Percentiles rank a stretch among this genome's conserved stretches.
Conservation (phyloP, 2,888 invertebrate species). For the Cerastoderma edule region DNA sequence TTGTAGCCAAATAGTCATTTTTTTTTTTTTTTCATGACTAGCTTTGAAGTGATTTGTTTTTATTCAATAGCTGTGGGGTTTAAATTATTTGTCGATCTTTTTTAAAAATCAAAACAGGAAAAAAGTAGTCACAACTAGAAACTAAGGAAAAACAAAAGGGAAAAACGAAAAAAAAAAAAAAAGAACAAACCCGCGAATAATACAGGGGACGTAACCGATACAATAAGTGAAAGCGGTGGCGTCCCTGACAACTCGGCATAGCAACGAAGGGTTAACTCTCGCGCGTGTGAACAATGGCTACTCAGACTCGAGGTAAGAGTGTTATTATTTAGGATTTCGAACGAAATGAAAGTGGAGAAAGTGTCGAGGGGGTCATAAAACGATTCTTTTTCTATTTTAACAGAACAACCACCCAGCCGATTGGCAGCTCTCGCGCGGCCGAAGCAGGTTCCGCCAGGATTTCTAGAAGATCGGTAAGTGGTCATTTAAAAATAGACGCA, state of each 20-base stretch:
- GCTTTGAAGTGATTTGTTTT: background rate
- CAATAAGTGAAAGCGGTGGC: constrained; percentile 56
- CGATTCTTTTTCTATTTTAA: constrained; percentile 30
- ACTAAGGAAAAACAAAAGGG: too few species aligned
- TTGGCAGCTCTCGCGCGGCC: constrained; percentile 66
- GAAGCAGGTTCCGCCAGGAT: constrained; percentile 68
- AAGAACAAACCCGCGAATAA: too few species aligned
- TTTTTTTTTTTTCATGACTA: background rate
- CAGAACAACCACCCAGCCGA: constrained; percentile 51
- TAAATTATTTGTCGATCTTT: background rate
- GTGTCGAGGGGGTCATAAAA: background rate
- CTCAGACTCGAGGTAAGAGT: constrained; percentile 51
- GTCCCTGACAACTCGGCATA: constrained; percentile 66
- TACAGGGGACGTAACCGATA: constrained; percentile 34
- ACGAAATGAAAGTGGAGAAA: too few species aligned
- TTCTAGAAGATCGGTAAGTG: constrained; percentile 71
- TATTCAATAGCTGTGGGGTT: background rate
- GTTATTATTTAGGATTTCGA: constrained; percentile 11
- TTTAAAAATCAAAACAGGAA: background rate
- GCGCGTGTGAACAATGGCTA: constrained; percentile 64
- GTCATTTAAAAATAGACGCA: too few species aligned
- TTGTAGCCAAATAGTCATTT: background rate
- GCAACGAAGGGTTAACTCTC: constrained; percentile 63
- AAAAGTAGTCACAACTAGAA: background rate
- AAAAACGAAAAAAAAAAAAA: too few species aligned